Conservation (phyloP, 2,888 invertebrate genomes). For the Sturmia bella region DNA sequence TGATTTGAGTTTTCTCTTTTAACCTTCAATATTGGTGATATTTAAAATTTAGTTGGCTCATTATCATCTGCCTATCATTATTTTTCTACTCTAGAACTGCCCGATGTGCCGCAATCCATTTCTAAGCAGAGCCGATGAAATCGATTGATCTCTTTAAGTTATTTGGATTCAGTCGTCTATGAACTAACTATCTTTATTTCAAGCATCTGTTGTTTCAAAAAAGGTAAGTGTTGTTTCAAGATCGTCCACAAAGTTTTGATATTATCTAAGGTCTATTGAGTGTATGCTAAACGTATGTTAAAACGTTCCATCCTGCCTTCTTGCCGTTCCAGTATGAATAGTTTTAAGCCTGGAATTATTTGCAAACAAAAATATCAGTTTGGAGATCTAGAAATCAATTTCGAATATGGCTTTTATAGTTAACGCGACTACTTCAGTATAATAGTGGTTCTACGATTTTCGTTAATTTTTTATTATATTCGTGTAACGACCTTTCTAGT, state of each 20-base stretch:
- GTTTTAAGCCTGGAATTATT: constrained; percentile 27
- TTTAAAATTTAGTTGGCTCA: constrained; percentile 55
- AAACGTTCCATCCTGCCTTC: constrained; percentile 29
- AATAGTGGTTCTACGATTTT: neutral
- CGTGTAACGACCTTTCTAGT: constrained; percentile 57
- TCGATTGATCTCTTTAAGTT: neutral
- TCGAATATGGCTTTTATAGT: no score
- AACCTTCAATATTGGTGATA: constrained; percentile 11
- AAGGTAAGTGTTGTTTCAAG: neutral
- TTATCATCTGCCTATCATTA: constrained; percentile 43
- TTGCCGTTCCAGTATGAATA: constrained; percentile 48
- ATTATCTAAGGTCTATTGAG: constrained; percentile 39
- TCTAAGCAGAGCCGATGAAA: constrained; percentile 5
- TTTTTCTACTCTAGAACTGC: constrained; percentile 9
- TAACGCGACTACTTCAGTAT: neutral
- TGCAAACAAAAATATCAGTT: no score
- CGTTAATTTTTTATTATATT: neutral
- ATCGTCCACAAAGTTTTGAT: constrained; percentile 1
- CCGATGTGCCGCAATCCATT: constrained; percentile 12
- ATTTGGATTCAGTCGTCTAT: neutral
- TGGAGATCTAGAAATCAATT: no score
- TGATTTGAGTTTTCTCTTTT: neutral
- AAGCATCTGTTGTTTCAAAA: no score
- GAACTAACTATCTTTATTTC: neutral
- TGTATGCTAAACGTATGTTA: no score